Base-by-base conservation (phyloP, 1,140 invertebrate genomes). In the Lordiphosa clarofinis region DNA sequence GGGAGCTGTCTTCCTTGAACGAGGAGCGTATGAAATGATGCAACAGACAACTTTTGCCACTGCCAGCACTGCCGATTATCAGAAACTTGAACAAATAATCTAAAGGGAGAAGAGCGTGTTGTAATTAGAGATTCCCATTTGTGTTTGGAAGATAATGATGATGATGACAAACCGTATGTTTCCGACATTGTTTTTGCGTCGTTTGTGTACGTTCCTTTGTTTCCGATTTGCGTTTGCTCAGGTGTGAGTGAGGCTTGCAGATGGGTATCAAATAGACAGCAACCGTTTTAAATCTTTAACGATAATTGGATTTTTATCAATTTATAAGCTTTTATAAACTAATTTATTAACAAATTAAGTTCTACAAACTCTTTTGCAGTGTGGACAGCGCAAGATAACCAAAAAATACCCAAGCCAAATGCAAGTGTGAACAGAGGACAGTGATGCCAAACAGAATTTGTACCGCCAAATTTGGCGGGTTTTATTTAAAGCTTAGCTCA, bases 1-100 rank as follows among this genome's bases (percentile, higher is more conserved):
- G 94, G 74, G 94, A 95, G 74, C 94, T 93, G 66, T 95, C 94
- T 79, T 94, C 92, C 90, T 95, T 95, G 89, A 92, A 93, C 94
- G 87, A 0, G 8, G 36, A 21, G 28, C 7, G 28, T 31, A 96
- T 96, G 87, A 97, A 97, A 89, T 97, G 96, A 79, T 97, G 94
- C 28, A 97, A 90, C 11, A 97, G 91, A 89, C 96, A 97, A 47
- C 96, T 97, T 88, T 97, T 97, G 44, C 96, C 96, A 64, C 95
- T 94, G 52, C 95, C 95, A 82, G 93, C 92, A 90, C 94, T 95
- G 46, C 95, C 95, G 88, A 95, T 96, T 10, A 96, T 94, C 44
- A 96, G 90, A 89, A 96, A 96, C 90, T 95, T 96, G 89, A 95
- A 95, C 46, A 96, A 90, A 88, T 94, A 96, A 92, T 95, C 95